Conservation (phyloP, 2,888 invertebrate genomes). For the Pseudanteris insignis region DNA sequence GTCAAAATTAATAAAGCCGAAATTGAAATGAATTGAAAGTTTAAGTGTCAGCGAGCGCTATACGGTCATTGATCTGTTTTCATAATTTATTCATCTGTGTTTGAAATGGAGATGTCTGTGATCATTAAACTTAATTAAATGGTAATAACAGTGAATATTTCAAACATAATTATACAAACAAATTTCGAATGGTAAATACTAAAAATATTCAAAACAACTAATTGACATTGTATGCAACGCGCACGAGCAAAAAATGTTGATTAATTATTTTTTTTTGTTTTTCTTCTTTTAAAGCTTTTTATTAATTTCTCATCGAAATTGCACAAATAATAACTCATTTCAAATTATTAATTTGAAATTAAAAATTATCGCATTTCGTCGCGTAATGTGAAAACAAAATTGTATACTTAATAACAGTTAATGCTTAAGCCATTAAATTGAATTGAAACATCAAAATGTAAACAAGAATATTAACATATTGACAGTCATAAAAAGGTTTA, state of each 20-base stretch:
- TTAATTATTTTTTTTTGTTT: no score
- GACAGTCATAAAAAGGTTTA: constrained; percentile 36
- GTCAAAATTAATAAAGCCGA: constrained; percentile 31
- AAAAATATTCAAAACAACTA: no score
- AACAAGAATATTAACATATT: constrained; percentile 43
- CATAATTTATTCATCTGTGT: constrained; percentile 14
- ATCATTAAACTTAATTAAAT: no score
- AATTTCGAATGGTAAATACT: no score
- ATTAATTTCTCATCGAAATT: no score
- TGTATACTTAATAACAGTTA: constrained; percentile 34
- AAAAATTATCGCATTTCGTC: constrained; percentile 29
- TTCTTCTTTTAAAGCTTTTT: no score
- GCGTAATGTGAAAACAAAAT: constrained; percentile 28
- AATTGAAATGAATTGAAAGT: constrained; percentile 31
- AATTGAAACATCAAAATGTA: constrained; percentile 39
- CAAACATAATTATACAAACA: no score
- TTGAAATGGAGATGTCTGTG: neutral
- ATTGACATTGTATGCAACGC: no score
- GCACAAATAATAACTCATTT: no score
- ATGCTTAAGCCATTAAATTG: constrained; percentile 33
- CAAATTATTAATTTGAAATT: no score
- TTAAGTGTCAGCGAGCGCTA: constrained; percentile 12
- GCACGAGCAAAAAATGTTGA: no score
- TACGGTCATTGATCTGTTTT: constrained; percentile 33
- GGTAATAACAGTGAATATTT: no score